A percentile compares a stretch with the other conserved stretches of the same genome.
Conservation (phyloP, 2,888 invertebrate genomes). For the Dicyrtomina minuta region DNA sequence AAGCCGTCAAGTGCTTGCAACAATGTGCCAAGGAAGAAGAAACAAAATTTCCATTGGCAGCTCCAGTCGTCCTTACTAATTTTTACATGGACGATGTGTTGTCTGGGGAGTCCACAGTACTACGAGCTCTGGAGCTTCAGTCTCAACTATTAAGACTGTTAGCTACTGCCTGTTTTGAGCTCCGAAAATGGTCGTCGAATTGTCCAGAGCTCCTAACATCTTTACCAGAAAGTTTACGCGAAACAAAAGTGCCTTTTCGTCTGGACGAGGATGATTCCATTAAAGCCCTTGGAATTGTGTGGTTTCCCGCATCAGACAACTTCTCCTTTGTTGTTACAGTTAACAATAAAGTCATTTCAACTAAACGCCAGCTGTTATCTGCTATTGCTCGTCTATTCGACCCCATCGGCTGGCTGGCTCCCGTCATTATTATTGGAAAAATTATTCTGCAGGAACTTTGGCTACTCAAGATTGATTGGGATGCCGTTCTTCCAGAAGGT, state of each 20-base stretch:
- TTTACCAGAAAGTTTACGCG: conserved; percentile 9
- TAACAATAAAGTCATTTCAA: neutral
- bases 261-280: conserved; percentile 1
- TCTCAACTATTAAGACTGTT: too few relatives aligned
- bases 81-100: too few relatives aligned
- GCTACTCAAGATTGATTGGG: neutral
- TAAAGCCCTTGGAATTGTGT: conserved; percentile 34
- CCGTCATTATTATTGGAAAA: conserved; percentile 23
- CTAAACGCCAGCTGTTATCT: conserved; percentile 28
- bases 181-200: conserved; percentile 53
- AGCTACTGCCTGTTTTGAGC: conserved; percentile 36
- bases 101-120: too few relatives aligned
- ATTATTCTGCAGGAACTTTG: conserved; percentile 3
- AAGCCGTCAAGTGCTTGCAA: too few relatives aligned
- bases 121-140: too few relatives aligned
- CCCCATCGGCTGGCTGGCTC: conserved; percentile 36
- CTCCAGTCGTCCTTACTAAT: conserved; percentile 56
- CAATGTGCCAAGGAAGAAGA: conserved; percentile 48
- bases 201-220: neutral
- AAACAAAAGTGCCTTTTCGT: neutral
- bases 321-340: conserved; percentile 22
- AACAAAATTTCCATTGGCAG: conserved; percentile 45
- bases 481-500: neutral
- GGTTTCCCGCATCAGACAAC: conserved; percentile 23
- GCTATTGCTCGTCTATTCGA: conserved; percentile 28